Conservation (phyloP, 2,888 invertebrate genomes). For the Ennomos quercinarius region DNA sequence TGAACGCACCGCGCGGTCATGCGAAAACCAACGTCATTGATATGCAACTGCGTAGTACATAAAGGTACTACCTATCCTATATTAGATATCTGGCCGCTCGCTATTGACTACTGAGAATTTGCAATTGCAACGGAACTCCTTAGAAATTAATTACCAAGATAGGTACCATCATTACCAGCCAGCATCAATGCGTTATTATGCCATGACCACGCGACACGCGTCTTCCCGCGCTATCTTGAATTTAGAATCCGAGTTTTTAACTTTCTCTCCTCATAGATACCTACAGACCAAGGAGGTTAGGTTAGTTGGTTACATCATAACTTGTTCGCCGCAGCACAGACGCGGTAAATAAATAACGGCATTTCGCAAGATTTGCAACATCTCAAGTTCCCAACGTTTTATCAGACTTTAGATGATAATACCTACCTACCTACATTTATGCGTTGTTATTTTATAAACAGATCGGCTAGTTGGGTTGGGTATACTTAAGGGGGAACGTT, state of each 20-base stretch:
- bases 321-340: constrained; percentile 20
- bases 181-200: constrained; percentile 26
- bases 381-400: constrained; percentile 3
- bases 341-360: constrained; percentile 32
- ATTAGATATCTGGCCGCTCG: no score
- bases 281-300: constrained; percentile 23
- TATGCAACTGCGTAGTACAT: not conserved
- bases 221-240: constrained; percentile 34
- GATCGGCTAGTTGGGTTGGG: no score
- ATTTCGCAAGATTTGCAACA: constrained; percentile 24
- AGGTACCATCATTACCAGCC: constrained; percentile 3
- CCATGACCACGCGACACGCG: constrained; percentile 29
- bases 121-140: constrained; percentile 29
- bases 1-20: constrained; percentile 16
- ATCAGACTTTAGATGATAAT: no score
- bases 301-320: constrained; percentile 29
- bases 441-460: no score
- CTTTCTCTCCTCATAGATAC: constrained; percentile 35
- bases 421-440: no score
- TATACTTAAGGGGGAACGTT: no score
- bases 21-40: constrained; percentile 6
- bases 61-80: not conserved
- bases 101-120: constrained; percentile 12
- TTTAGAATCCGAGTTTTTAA: constrained; percentile 35
- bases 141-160: not conserved